Evolutionary conservation across 2,888 invertebrate genomes (phyloP).

Genomic region (Geotrupes spiniger): DNA sequence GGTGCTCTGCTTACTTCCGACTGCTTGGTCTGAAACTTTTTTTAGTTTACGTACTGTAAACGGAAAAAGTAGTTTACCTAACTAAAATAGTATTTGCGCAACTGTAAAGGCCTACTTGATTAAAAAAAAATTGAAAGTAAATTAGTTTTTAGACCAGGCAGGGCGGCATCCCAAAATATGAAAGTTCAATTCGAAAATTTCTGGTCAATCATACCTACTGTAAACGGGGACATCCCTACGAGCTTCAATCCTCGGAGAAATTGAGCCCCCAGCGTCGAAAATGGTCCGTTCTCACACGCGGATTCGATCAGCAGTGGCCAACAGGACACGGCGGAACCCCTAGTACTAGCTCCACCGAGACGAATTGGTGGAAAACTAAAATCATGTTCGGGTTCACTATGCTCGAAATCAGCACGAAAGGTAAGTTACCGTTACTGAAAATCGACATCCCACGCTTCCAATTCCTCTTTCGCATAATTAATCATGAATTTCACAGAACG

Average conservation of each 20-base stretch:
- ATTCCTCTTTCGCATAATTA: neutral
- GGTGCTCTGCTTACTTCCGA: no score
- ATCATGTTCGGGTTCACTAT: conserved; percentile 71
- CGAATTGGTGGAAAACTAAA: conserved; percentile 50
- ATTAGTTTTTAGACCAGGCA: no score
- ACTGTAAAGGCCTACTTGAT: no score
- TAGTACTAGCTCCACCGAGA: conserved; percentile 46
- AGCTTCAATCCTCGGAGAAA: conserved; percentile 68
- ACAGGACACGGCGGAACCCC: conserved; percentile 48
- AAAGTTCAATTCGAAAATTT: no score
- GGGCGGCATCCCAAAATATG: no score
- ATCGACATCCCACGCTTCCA: neutral
- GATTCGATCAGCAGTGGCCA: conserved; percentile 45
- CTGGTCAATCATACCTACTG: no score
- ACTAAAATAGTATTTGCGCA: no score
- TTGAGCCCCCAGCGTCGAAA: conserved; percentile 46
- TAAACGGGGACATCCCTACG: conserved; percentile 75
- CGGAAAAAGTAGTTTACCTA: no score
- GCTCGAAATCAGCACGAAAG: conserved; percentile 80
- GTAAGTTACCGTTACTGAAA: conserved; percentile 48
- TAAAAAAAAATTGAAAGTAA: no score
- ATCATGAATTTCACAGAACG: no score
- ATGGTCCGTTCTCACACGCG: conserved; percentile 45
- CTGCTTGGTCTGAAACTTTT: no score
- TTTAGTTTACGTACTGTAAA: no score